Base-by-base conservation (phyloP, 2,888 invertebrate species). In the Andrena bicolor region DNA sequence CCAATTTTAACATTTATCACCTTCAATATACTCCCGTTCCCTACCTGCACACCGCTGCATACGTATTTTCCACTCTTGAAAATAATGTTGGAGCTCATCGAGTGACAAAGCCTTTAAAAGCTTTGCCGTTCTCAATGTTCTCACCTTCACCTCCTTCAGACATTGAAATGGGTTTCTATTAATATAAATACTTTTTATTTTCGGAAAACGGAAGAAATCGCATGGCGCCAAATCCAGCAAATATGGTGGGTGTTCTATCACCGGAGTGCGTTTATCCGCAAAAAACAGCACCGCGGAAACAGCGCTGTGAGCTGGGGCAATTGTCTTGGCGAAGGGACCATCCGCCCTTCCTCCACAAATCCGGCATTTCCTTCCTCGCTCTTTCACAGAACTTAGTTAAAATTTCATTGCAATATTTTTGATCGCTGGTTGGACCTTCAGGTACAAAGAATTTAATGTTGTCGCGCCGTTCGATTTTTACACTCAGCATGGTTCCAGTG, bases 181-280 rank as follows among this genome's bases (percentile, higher is more conserved):
- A 58, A 74, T 66, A 48, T 35, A 66, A 41, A 41, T 1, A 41
- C 23, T 32, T 66, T 74, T 74, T 16, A 65, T 65, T 65, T 65
- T 64, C 16, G 8, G 53, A n/a, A 53, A 73, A 16, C 64, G 64
- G 53, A 64, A 64, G 35, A 73, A 35, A 41, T 64, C 63, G 26
- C 53, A 26, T 13, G 26, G 49, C 8, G 30, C 71, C 3, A 51
- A n/a, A 71, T 51, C 49, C 49, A 49, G 61, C 49, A 49, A 48
- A 49, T 28, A 71, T 10, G 48, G 49, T 20, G 48, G 48, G 5
- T 61, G 32, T 8, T 61, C 61, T 5, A 49, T 41, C 30, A 49
- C 48, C 10, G 61, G 3, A 60, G 61, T 60, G 61, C 28, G 28
- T 20, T 48, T 20, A 8, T 71, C 10, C 20, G 60, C 60, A 41